phyloP scores from a whole-genome alignment of 2,888 invertebrate genomes.

The Malachius bipustulatus region DNA sequence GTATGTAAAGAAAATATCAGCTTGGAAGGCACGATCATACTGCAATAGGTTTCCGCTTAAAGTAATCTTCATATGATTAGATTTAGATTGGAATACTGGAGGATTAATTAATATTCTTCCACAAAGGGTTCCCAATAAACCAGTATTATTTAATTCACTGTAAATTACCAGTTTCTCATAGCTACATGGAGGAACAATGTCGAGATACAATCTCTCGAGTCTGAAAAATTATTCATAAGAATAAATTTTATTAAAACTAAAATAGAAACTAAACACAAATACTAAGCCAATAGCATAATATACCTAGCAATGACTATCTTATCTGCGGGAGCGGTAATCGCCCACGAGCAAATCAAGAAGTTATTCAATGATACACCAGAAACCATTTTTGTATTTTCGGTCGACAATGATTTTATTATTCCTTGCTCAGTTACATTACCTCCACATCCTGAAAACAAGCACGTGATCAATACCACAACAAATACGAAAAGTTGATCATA shows the following conservation, averaged over 20 bases:
- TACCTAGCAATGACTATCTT: slow-evolving; percentile 53
- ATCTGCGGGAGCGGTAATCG: slow-evolving; percentile 55
- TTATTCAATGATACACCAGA: too few species aligned
- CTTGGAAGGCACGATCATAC: too few species aligned
- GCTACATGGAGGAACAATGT: slow-evolving; percentile 39
- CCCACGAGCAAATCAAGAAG: too few species aligned
- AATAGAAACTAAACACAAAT: background rate
- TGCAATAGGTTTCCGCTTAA: too few species aligned
- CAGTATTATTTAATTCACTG: slow-evolving; percentile 34
- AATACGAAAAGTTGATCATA: too few species aligned
- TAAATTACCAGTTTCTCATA: slow-evolving; percentile 53
- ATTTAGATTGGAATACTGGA: too few species aligned
- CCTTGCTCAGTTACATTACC: slow-evolving; percentile 52
- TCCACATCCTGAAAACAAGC: slow-evolving; percentile 63
- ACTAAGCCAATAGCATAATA: slow-evolving; percentile 5
- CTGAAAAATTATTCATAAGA: slow-evolving; percentile 23
- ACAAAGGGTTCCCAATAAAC: slow-evolving; percentile 49
- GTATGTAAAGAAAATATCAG: slow-evolving; percentile 47
- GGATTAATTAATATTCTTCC: slow-evolving; percentile 47
- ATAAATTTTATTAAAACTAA: background rate
- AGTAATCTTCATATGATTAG: too few species aligned
- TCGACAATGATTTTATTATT: slow-evolving; percentile 43
- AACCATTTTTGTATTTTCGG: too few species aligned
- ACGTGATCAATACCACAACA: too few species aligned
- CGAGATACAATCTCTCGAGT: slow-evolving; percentile 46